A percentile compares a stretch with the other conserved stretches of the same genome.
These are phyloP conservation scores for Pipa parva DNA, from an alignment of 2,113 vertebrate genomes.

Conservation along the genomic window DNA sequence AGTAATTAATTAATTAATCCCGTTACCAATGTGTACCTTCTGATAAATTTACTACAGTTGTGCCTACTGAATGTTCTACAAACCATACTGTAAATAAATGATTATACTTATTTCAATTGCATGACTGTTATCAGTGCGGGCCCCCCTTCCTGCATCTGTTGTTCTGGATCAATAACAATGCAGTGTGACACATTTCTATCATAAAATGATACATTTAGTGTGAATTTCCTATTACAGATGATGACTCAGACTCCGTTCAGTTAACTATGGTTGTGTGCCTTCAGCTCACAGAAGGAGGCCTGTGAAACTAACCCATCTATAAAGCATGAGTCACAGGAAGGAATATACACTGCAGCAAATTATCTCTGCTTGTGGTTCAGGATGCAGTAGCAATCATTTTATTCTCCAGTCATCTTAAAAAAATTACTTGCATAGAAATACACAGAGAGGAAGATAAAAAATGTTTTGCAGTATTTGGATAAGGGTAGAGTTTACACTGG, in stretches of 20 bases:
- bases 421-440: neutral
- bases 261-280: neutral
- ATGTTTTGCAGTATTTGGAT: no score
- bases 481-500: no score
- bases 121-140: no score
- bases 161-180: slow-evolving; percentile 1
- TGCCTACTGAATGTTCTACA: no score
- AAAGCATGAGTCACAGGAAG: slow-evolving; percentile 29
- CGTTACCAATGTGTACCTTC: no score
- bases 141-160: no score
- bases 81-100: no score
- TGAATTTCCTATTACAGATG: slow-evolving; percentile 12
- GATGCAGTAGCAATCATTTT: neutral
- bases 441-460: no score
- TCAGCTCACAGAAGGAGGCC: slow-evolving; percentile 18
- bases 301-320: neutral
- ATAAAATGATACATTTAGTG: slow-evolving; percentile 15
- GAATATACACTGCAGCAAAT: slow-evolving; percentile 4
- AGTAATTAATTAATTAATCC: no score
- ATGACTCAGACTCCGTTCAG: slow-evolving; percentile 28
- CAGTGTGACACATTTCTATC: slow-evolving; percentile 19
- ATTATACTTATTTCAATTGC: no score
- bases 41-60: no score
- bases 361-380: neutral
- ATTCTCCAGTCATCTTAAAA: neutral